Evolutionary conservation across 1,140 invertebrate genomes (phyloP).

Genomic region (Drusus annulatus): DNA sequence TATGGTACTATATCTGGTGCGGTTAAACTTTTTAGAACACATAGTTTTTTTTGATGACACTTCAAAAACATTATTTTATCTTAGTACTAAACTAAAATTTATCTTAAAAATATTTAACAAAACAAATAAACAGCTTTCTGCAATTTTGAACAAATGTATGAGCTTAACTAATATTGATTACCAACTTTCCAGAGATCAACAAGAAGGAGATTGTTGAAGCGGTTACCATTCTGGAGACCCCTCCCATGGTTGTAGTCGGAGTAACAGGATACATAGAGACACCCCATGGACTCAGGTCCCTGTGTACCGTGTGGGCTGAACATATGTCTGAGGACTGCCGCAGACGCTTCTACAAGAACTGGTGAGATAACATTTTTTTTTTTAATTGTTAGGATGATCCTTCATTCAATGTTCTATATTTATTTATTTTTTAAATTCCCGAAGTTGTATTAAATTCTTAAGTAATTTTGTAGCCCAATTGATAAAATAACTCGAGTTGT

Average conservation of each 20-base stretch:
- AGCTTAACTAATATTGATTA: constrained; percentile 53
- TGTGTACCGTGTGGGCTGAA: constrained; percentile 98
- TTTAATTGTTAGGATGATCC: background rate
- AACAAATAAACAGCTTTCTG: no score
- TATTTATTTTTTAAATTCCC: no score
- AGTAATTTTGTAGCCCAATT: no score
- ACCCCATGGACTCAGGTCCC: constrained; percentile 93
- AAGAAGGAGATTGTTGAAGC: constrained; percentile 99
- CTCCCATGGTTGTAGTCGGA: constrained; percentile 98
- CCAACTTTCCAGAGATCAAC: constrained; percentile 88
- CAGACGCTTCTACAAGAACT: constrained; percentile 99
- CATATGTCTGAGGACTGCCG: constrained; percentile 98
- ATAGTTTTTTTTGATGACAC: no score
- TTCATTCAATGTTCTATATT: background rate
- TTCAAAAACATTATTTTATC: no score
- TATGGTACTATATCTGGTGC: no score
- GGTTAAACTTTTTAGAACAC: no score
- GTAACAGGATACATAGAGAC: constrained; percentile 99
- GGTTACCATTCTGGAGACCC: constrained; percentile 98
- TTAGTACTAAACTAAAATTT: no score
- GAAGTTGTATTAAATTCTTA: no score
- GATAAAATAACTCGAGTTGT: no score
- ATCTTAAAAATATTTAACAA: no score
- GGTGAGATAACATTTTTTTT: constrained; percentile 86
- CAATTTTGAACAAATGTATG: no score